These are phyloP conservation scores for Microcebus tavaratra DNA, from an alignment of 2,113 vertebrate genomes.

Conservation along the genomic window DNA sequence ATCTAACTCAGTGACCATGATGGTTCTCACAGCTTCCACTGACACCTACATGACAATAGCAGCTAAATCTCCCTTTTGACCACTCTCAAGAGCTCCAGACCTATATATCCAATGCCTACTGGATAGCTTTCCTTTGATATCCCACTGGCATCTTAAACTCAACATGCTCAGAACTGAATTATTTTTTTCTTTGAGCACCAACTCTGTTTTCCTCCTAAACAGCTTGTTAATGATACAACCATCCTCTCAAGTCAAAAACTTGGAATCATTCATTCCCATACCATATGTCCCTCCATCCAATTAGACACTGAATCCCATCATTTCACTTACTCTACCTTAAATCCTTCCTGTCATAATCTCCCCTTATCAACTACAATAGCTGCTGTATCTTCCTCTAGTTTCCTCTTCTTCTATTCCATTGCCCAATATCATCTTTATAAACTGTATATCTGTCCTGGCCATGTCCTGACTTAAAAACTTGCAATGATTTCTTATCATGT, in stretches of 20 bases:
- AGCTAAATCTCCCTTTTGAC: background rate
- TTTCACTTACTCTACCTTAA: background rate
- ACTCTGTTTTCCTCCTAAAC: background rate
- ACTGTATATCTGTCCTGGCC: background rate
- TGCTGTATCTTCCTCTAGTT: background rate
- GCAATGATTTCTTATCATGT: background rate
- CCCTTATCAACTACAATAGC: background rate
- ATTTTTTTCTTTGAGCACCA: background rate
- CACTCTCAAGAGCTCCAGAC: background rate
- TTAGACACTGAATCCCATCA: background rate
- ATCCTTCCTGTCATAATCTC: background rate
- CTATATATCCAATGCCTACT: background rate
- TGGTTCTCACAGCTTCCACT: background rate
- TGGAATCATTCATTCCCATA: background rate
- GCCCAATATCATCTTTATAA: background rate
- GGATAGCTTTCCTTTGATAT: background rate
- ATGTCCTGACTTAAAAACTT: background rate
- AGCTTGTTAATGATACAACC: background rate
- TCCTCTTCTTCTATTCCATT: background rate
- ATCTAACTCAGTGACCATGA: background rate
- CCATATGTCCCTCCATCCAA: background rate
- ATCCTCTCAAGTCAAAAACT: background rate
- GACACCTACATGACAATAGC: background rate
- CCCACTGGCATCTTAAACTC: background rate
- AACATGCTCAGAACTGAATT: background rate